Evolutionary conservation across 2,888 invertebrate genomes (phyloP), one percentile per base, ranked within the genome.

Genomic region (Drosophila meridiana): DNA sequence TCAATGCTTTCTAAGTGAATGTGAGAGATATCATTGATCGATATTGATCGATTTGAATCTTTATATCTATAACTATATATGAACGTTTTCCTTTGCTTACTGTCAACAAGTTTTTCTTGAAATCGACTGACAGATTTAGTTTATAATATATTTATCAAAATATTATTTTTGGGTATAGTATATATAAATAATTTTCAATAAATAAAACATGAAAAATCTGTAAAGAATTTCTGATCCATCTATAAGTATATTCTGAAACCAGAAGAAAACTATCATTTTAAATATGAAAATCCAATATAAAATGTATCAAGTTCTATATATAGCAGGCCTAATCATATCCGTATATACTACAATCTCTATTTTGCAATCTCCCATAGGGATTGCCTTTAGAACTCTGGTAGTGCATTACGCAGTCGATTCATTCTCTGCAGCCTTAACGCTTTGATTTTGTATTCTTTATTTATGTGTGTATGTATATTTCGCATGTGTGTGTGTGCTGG

Each of bases 401-500:
- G 57, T 1, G 57, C 30, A 57, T 57, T 14, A 4, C 14, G 5
- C 0, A n/a, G 58, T 58, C 45, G 45, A 3, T 20, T 6, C 4
- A 34, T 14, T 5, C 59, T n/a, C 38, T 36, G n/a, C 26, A 7
- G 1, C 52, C 5, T 45, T 34, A 11, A 6, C 38, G 50, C 47
- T 67, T 58, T 62, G 50, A 62, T 63, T 64, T 68, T 42, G 7
- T 45, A 13, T 40, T 58, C 32, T 53, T 53, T 43, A 36, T 59
- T 38, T 30, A 47, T 65, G 50, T 66, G 50, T 63, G 52, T 52
- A 56, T 58, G 61, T 47, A 38, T 47, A n/a, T 20, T 36, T 9
- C 34, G 59, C 26, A 3, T 79, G 68, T 73, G 42, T 32, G 4
- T 80, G 69, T 74, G 73, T 70, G 83, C 80, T 76, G 69, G 80